phyloP scores from a whole-genome alignment of 2,888 invertebrate genomes.

The Pinctada fucata region DNA sequence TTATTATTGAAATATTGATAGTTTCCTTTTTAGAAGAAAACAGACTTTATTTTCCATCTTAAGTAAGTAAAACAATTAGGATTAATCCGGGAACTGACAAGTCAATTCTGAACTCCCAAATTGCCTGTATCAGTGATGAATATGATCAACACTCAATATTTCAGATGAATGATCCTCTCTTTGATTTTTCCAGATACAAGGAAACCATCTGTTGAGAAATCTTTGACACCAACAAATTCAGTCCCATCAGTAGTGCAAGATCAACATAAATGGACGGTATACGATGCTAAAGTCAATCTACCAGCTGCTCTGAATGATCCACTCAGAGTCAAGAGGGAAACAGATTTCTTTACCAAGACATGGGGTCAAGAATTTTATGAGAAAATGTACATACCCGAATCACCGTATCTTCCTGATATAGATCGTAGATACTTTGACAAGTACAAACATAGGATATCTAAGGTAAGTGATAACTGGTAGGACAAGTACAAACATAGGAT shows the following conservation, averaged over 20 bases:
- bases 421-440: slow-evolving; percentile 89
- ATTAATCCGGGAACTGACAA: too few relatives aligned
- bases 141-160: too few relatives aligned
- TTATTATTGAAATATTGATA: too few relatives aligned
- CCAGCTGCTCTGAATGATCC: slow-evolving; percentile 98
- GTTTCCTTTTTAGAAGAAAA: too few relatives aligned
- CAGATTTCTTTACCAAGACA: slow-evolving; percentile 94
- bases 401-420: slow-evolving; percentile 89
- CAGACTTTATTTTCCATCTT: too few relatives aligned
- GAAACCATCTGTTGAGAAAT: background rate
- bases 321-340: slow-evolving; percentile 84
- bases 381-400: slow-evolving; percentile 87
- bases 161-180: too few relatives aligned
- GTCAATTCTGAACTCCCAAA: too few relatives aligned
- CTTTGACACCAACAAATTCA: background rate
- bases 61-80: too few relatives aligned
- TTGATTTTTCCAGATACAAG: background rate
- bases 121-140: too few relatives aligned
- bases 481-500: too few relatives aligned
- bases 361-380: slow-evolving; percentile 96
- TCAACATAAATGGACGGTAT: slow-evolving; percentile 85
- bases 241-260: slow-evolving; percentile 74
- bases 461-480: slow-evolving; percentile 62
- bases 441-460: slow-evolving; percentile 86
- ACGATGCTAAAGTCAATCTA: slow-evolving; percentile 94